Percentiles rank a stretch among this genome's conserved stretches.
These are phyloP conservation scores for Cephalotes varians DNA, from an alignment of 2,888 invertebrate genomes.

Conservation along the genomic window DNA sequence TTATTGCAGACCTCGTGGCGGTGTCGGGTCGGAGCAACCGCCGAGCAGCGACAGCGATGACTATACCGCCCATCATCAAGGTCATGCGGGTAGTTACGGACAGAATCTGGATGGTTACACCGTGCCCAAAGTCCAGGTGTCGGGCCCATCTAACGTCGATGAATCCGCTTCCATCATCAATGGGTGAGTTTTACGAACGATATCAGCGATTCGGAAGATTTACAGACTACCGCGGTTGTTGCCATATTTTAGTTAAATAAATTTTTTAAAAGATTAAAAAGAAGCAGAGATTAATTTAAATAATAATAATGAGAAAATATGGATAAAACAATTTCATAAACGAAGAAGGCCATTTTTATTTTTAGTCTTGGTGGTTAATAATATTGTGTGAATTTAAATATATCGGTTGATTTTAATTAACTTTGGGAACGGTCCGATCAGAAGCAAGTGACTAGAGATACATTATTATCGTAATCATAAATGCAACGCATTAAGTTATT, in stretches of 20 bases:
- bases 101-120: constrained; percentile 76
- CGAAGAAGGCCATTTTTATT: no score
- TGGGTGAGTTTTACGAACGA: constrained; percentile 77
- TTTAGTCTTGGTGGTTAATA: no score
- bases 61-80: constrained; percentile 75
- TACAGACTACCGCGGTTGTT: not conserved
- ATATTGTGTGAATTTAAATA: no score
- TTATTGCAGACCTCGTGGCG: constrained; percentile 82
- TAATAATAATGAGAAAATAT: no score
- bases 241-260: not conserved
- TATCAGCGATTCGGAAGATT: not conserved
- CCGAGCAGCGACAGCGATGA: constrained; percentile 84
- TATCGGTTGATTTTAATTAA: not conserved
- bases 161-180: constrained; percentile 79
- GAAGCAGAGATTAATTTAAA: not conserved
- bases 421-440: no score
- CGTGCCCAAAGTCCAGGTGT: constrained; percentile 83
- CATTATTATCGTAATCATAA: not conserved
- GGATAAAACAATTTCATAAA: no score
- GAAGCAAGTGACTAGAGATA: not conserved
- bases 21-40: constrained; percentile 81
- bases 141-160: constrained; percentile 79
- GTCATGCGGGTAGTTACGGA: constrained; percentile 73
- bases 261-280: not conserved
- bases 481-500: not conserved